Evolutionary conservation across 2,797 vertebrate species (phyloP), one percentile per base, ranked within the genome.

Genomic region (Tragopan temminckii): DNA sequence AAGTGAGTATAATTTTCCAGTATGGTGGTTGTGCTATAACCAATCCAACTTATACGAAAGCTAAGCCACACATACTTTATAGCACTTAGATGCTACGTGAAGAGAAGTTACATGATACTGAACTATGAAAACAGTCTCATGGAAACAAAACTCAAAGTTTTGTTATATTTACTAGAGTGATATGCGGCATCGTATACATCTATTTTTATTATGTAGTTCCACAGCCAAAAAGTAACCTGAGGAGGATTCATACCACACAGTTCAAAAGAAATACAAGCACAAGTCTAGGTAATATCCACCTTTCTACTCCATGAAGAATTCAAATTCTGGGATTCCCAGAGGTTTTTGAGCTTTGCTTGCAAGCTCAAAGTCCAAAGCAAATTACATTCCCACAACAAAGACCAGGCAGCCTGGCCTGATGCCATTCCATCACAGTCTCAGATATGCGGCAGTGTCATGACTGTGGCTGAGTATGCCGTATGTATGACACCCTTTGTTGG

Each of bases 211-310:
- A 23, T 0, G 0, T 9, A 62, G 24, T 20, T 77, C 45, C 62
- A 25, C 3, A 53, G 72, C 62, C 79, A 90, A 71, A 85, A 90
- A 69, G 78, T 83, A 94, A 95, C 59, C 57, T 31, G 40, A 95
- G 68, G 11, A 81, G 45, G 35, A 68, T 64, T 90, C 78, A 66
- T 77, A 72, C 18, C 50, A 50, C 36, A 59, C 33, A 29, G 23
- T 84, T 85, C 33, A 21, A 5, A 19, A 33, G 75, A 96, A 94
- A 87, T 57, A 66, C 3, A 35, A 93, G 8, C 66, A 62, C 21
- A 80, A 72, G 55, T 43, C 77, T 55, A 92, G 74, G 55, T 81
- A 83, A 70, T 48, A 91, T 53, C 25, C 17, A 89, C 9, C 12
- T 13, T 78, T 50, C 53, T 17, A n/a, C 42, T 52, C 36, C 40